A percentile compares a stretch with the other conserved stretches of the same genome.
phyloP scores from a whole-genome alignment of 2,888 invertebrate genomes.

The Ceriagrion tenellum region DNA sequence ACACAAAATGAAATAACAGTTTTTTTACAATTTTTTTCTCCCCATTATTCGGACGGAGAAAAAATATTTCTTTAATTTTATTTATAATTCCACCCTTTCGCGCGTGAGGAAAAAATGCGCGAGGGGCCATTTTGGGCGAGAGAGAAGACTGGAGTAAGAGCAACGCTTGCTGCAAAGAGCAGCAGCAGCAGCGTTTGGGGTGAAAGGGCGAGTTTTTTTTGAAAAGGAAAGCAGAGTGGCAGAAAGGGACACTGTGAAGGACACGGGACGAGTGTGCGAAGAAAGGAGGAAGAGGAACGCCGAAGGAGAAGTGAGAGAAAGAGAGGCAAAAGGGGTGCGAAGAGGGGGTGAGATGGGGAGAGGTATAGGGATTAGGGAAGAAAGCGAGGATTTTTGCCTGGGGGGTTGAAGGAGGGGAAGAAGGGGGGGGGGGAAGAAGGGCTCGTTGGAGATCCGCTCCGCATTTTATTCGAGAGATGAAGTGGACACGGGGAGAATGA shows the following conservation, averaged over 20 bases:
- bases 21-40: neutral
- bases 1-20: neutral
- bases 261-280: neutral
- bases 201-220: neutral
- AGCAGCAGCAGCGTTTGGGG: neutral
- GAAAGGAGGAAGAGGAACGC: neutral
- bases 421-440: neutral
- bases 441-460: neutral
- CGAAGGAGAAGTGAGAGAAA: neutral
- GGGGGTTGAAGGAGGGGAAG: neutral
- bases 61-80: neutral
- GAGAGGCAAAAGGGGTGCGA: neutral
- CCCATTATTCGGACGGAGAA: neutral
- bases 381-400: slow-evolving; percentile 45
- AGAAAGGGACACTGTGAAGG: no score
- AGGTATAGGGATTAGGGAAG: neutral
- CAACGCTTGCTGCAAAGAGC: neutral
- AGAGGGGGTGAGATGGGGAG: neutral
- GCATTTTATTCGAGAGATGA: slow-evolving; percentile 59
- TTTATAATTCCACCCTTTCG: neutral
- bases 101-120: neutral
- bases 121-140: slow-evolving; percentile 24
- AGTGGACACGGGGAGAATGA: slow-evolving; percentile 25
- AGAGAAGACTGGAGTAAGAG: neutral
- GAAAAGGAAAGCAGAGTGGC: neutral